A percentile compares a stretch with the other conserved stretches of the same genome.
These are phyloP conservation scores for Smutsia temminckii DNA, from an alignment of 2,797 vertebrate species.

Conservation along the genomic window DNA sequence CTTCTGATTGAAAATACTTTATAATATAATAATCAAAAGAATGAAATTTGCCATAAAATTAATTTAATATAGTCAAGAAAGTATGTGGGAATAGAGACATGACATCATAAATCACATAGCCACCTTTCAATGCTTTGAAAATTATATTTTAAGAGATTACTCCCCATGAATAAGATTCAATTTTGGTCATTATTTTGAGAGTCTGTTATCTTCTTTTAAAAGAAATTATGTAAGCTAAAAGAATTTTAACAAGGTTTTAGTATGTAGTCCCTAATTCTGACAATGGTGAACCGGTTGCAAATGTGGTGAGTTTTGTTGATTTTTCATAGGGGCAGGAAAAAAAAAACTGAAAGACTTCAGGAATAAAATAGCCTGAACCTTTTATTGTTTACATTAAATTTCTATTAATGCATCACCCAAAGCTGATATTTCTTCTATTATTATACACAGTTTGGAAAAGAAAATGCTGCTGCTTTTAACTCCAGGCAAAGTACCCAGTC, in stretches of 20 bases:
- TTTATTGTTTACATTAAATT: conserved; percentile 2
- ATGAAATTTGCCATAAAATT: conserved; percentile 7
- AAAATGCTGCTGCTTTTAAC: neutral
- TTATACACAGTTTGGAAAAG: neutral
- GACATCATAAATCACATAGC: neutral
- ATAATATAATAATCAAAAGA: neutral
- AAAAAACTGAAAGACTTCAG: neutral
- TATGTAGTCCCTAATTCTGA: neutral
- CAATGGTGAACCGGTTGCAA: neutral
- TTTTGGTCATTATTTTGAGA: neutral
- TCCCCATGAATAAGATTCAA: neutral
- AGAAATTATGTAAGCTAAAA: neutral
- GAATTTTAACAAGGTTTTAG: neutral
- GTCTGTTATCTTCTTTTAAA: neutral
- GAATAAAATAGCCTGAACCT: neutral
- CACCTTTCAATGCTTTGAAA: neutral
- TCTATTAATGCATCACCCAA: neutral
- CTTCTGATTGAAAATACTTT: neutral
- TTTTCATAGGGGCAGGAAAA: neutral
- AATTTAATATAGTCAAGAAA: neutral
- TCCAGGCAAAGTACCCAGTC: neutral
- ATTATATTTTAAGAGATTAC: neutral
- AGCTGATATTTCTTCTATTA: neutral
- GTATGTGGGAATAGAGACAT: neutral
- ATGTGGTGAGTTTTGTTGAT: neutral